These are phyloP conservation scores for Bucorvus abyssinicus DNA, from an alignment of 2,797 vertebrate species.

Conservation along the genomic window DNA sequence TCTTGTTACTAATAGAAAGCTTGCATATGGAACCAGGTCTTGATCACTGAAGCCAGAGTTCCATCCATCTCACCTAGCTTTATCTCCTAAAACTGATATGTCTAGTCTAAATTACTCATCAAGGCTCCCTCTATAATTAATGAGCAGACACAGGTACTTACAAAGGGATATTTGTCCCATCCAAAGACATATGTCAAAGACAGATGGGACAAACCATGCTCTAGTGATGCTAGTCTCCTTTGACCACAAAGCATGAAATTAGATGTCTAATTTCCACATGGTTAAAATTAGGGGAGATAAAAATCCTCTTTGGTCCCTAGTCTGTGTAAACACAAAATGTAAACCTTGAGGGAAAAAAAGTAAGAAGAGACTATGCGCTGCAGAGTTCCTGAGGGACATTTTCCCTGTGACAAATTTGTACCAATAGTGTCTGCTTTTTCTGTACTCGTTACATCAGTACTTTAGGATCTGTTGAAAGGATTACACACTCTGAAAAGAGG, in stretches of 20 bases:
- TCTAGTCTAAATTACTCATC: background rate
- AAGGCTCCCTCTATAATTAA: background rate
- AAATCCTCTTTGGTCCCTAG: background rate
- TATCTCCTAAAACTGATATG: background rate
- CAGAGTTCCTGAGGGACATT: background rate
- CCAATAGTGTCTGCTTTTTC: background rate
- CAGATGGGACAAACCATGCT: constrained; percentile 9
- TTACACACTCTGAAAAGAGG: background rate
- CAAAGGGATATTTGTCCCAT: constrained; percentile 31
- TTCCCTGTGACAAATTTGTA: background rate
- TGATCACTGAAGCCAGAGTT: constrained; percentile 15
- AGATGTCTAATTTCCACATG: constrained; percentile 34
- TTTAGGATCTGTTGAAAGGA: background rate
- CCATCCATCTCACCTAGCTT: background rate
- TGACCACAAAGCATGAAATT: constrained; percentile 62
- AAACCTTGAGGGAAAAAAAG: background rate
- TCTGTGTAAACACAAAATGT: constrained; percentile 14
- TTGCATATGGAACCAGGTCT: background rate
- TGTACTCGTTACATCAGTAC: background rate
- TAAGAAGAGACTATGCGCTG: background rate
- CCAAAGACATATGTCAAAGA: constrained; percentile 4
- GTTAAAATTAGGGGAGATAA: constrained; percentile 25
- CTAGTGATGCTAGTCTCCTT: constrained; percentile 12
- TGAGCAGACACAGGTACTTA: background rate
- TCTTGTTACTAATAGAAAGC: background rate